Evolutionary conservation across 2,113 vertebrate genomes (phyloP), one percentile per base, ranked within the genome.

Genomic region (Syngnathus typhle): DNA sequence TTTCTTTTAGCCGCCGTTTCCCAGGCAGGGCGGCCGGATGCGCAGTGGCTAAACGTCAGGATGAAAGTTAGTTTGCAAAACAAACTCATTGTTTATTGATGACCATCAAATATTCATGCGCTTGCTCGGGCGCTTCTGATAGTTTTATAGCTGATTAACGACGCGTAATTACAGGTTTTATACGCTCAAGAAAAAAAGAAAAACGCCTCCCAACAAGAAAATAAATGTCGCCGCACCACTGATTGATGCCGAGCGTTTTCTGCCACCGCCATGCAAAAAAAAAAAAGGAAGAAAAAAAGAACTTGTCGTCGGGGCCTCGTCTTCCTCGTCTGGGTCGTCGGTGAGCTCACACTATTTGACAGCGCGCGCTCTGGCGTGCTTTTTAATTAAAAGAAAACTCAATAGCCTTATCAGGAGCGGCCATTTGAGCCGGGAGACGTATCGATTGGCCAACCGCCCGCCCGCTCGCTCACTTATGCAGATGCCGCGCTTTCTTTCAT

Each of bases 311-410:
- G 70, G 21, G 56, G 52, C 32, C 46, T 37, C 27, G 44, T 65
- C 63, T 64, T 46, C 71, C 68, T 52, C 83, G 47, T 65, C 63
- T 67, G 32, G 65, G 64, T 55, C 82, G 49, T 62, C 75, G 18
- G 62, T 41, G 47, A 8, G 6, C 59, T 58, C 10, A 37, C 15
- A 75, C 61, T 47, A 56, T 76, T 82, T 85, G 85, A 81, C 80
- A 66, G 78, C 72, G 61, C 66, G 76, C 51, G 69, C 70, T 21
- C 75, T 38, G 23, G 75, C 84, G 66, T 85, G 87, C 68, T 85
- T 90, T 90, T 90, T 90, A 90, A 90, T 89, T 90, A 91, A 88
- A 89, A 85, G 47, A 75, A 84, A 89, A 88, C 88, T 81, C 88
- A 88, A 89, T 89, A 88, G 80, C 77, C 89, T 86, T 87, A 88